Evolutionary conservation across 2,797 vertebrate genomes (phyloP).

Genomic region (Myotis myotis): DNA sequence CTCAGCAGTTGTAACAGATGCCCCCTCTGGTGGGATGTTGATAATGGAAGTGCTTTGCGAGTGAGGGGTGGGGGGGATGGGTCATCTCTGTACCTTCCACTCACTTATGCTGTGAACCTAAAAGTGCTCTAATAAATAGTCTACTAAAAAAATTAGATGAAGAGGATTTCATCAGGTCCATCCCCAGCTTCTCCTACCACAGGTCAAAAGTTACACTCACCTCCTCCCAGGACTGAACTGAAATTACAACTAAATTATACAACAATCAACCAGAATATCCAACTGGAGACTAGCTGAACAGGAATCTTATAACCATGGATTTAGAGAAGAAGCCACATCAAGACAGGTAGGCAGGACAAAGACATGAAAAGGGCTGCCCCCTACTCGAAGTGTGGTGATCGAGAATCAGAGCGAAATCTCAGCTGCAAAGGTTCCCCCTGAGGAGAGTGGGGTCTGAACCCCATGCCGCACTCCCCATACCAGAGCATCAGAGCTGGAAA

Average conservation of each 20-base stretch:
- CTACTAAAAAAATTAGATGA: slow-evolving; percentile 24
- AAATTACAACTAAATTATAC: background rate
- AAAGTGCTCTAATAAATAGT: background rate
- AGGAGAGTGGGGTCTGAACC: background rate
- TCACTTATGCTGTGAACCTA: background rate
- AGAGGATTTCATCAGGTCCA: no score
- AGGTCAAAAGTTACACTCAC: background rate
- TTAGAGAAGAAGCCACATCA: background rate
- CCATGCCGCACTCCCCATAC: background rate
- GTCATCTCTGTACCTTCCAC: background rate
- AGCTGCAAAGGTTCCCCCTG: background rate
- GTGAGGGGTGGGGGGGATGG: background rate
- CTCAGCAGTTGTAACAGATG: background rate
- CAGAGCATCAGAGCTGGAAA: background rate
- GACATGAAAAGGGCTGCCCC: background rate
- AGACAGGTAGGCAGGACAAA: background rate
- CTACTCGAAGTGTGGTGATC: background rate
- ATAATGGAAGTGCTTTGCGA: no score
- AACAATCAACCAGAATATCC: background rate
- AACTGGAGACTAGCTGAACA: background rate
- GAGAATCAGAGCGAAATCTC: background rate
- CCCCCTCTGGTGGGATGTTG: background rate
- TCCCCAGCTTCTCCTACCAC: no score
- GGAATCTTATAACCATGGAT: background rate
- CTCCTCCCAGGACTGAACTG: background rate